Percentiles rank a stretch among this genome's conserved stretches.
These are phyloP conservation scores for Anoplolepis gracilipes DNA, from an alignment of 1,140 invertebrate species.

Conservation along the genomic window DNA sequence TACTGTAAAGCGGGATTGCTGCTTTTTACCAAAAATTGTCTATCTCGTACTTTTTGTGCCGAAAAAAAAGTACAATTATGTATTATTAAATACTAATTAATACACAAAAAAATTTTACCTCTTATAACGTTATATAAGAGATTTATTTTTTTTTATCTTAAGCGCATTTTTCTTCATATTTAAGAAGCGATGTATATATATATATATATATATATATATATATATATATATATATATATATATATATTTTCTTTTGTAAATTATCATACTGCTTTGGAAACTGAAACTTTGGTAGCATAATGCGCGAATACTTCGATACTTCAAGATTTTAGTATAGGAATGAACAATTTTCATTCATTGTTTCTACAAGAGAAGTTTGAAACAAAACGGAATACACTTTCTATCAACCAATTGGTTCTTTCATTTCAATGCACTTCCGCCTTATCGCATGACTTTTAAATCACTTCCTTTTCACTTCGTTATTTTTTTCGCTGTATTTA, in stretches of 20 bases:
- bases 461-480: conserved; percentile 37
- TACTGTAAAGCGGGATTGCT: background rate
- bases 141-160: conserved; percentile 9
- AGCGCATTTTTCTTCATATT: background rate
- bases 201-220: too few species aligned
- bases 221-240: conserved; percentile 25
- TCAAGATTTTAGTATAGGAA: conserved; percentile 8
- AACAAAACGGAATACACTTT: conserved; percentile 1
- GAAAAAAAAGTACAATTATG: background rate
- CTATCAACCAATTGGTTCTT: background rate
- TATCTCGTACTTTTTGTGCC: background rate
- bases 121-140: background rate
- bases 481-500: conserved; percentile 24
- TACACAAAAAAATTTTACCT: background rate
- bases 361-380: background rate
- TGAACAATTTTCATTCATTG: conserved; percentile 2
- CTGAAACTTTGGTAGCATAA: background rate
- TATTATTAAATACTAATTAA: background rate
- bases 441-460: conserved; percentile 23
- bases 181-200: conserved; percentile 17
- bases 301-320: background rate
- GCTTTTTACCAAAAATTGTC: background rate
- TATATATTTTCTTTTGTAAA: background rate
- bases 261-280: conserved; percentile 5
- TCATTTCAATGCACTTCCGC: conserved; percentile 34